Evolutionary conservation across 1,140 invertebrate genomes (phyloP), one percentile per base, ranked within the genome.

Genomic region (Aphelenchoides avenae): DNA sequence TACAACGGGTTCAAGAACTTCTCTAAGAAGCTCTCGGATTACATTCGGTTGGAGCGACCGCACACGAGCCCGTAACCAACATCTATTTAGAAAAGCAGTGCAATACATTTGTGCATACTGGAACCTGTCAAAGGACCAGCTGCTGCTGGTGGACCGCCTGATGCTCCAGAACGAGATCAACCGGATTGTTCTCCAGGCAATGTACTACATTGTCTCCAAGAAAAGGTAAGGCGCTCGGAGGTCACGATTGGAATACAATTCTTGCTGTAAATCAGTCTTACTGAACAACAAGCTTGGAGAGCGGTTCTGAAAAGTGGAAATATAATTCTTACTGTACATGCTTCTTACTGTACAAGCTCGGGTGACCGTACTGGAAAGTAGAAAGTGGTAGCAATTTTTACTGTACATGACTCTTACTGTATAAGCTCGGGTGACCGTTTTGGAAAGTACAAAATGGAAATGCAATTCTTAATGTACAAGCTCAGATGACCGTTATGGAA

Each of bases 161-260:
- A 13, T 47, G 33, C 39, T 65, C 18, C 63, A 65, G 39, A 67
- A 68, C 27, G 64, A 66, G 51, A 43, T 66, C 11, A 68, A 66
- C 31, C 24, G 64, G 7, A 36, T 66, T 18, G 36, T 66, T 1
- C 43, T 66, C 3, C 59, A 63, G 48, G 51, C 66, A n/a, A 41
- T 68, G 6, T 57, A 50, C 30, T 64, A 68, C 34, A 49, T 69
- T 20, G 51, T 48, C 5, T 58, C 65, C 13, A 68, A 67, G 26
- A 60, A 62, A 34, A 64, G 29, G 52, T 58, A 13, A 24, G 15
- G 1, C 15, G n/a, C n/a, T n/a, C n/a, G n/a, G n/a, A n/a, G n/a
- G n/a, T n/a, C n/a, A n/a, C n/a, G n/a, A n/a, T n/a, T 41, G 6
- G 2, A 18, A 47, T 60, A 27, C 6, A 9, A 26, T 0, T 51